A percentile compares a stretch with the other conserved stretches of the same genome.
phyloP scores from a whole-genome alignment of 2,113 vertebrate genomes.

The Microtus ochrogaster region DNA sequence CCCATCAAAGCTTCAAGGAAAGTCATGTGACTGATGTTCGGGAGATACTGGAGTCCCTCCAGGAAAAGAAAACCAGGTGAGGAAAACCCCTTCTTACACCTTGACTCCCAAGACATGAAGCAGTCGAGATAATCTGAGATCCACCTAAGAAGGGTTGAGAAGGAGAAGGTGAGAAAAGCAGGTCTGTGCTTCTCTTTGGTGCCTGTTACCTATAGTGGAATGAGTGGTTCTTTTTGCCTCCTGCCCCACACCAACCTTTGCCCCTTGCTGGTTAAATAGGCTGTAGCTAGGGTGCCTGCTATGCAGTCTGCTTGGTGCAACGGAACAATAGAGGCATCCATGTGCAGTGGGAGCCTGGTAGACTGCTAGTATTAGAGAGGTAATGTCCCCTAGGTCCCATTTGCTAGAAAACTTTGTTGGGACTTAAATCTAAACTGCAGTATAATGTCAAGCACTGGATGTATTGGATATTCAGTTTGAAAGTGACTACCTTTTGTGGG shows the following conservation, averaged over 20 bases:
- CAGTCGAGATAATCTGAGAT: background rate
- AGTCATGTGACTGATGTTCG: background rate
- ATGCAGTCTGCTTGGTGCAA: too few relatives aligned
- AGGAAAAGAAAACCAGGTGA: constrained; percentile 69
- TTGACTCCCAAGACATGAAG: background rate
- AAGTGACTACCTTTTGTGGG: background rate
- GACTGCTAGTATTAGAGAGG: background rate
- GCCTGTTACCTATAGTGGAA: background rate
- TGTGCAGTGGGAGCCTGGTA: background rate
- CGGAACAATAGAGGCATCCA: background rate
- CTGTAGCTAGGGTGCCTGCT: background rate
- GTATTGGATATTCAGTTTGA: background rate
- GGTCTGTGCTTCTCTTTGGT: background rate
- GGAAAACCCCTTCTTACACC: background rate
- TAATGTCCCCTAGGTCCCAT: background rate
- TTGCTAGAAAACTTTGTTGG: background rate
- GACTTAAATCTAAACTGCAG: background rate
- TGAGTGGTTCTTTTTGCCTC: too few relatives aligned
- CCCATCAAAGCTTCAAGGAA: constrained; percentile 38
- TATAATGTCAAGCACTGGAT: background rate
- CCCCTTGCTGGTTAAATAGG: background rate
- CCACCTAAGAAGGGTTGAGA: background rate
- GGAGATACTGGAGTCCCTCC: constrained; percentile 13
- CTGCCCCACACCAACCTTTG: too few relatives aligned
- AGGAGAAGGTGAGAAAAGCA: background rate